Evolutionary conservation across 2,797 vertebrate genomes (phyloP).

Genomic region (Hemibagrus guttatus): DNA sequence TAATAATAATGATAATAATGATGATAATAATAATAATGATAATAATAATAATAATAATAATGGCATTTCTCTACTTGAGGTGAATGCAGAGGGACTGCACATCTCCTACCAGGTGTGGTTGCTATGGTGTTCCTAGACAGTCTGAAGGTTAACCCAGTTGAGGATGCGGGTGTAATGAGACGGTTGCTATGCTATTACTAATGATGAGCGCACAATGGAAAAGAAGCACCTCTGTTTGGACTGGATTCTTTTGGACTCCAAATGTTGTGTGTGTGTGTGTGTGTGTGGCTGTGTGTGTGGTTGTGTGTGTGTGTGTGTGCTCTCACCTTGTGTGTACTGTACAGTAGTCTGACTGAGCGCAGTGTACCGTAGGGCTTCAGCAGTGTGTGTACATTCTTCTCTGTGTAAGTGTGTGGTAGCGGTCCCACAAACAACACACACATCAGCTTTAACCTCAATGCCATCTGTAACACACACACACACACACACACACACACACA

Average conservation of each 20-base stretch:
- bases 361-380: conserved; percentile 81
- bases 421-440: conserved; percentile 86
- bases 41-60: not conserved
- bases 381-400: conserved; percentile 73
- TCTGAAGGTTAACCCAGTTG: not conserved
- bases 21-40: not conserved
- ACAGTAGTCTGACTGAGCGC: conserved; percentile 72
- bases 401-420: conserved; percentile 71
- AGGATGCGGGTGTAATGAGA: no score
- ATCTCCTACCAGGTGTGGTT: not conserved
- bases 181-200: not conserved
- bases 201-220: not conserved
- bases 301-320: conserved; percentile 16
- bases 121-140: not conserved
- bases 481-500: conserved; percentile 12
- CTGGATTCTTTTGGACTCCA: not conserved
- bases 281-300: conserved; percentile 13
- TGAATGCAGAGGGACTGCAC: not conserved
- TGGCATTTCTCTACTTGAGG: not conserved
- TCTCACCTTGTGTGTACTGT: conserved; percentile 73
- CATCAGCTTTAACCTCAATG: conserved; percentile 76
- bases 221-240: not conserved
- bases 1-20: no score
- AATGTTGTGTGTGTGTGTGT: not conserved
- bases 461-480: conserved; percentile 68